Conservation (phyloP, 2,113 vertebrate genomes). For the Thomomys bottae region DNA sequence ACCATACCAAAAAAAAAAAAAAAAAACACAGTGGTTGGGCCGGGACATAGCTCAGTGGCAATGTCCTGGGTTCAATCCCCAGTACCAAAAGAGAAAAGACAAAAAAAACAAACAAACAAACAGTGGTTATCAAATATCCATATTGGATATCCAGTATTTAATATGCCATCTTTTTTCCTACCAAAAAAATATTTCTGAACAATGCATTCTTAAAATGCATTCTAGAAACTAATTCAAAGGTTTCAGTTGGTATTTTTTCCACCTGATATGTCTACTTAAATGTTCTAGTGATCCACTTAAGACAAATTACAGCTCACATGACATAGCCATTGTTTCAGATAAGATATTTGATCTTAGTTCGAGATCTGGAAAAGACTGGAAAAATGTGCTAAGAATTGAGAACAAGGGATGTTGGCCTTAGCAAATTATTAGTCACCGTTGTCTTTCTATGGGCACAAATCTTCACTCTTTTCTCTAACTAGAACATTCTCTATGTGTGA, state of each 20-base stretch:
- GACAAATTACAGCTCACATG: not conserved
- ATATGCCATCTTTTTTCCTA: not conserved
- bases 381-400: not conserved
- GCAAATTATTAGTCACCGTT: not conserved
- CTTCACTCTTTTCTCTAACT: not conserved
- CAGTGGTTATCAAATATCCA: no score
- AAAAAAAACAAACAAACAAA: no score
- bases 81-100: no score
- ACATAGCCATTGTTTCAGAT: not conserved
- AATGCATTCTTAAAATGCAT: not conserved
- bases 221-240: not conserved
- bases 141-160: not conserved
- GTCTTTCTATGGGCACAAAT: not conserved
- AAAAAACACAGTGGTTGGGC: no score
- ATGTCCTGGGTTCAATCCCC: no score
- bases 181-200: not conserved
- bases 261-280: not conserved
- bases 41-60: no score
- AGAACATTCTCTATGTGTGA: not conserved
- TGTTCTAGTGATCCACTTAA: not conserved
- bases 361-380: not conserved
- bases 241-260: not conserved
- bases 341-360: constrained; percentile 1
- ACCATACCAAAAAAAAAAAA: not conserved
- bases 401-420: not conserved